Evolutionary conservation across 2,113 vertebrate genomes (phyloP).

Genomic region (Dryoscopus gambensis): DNA sequence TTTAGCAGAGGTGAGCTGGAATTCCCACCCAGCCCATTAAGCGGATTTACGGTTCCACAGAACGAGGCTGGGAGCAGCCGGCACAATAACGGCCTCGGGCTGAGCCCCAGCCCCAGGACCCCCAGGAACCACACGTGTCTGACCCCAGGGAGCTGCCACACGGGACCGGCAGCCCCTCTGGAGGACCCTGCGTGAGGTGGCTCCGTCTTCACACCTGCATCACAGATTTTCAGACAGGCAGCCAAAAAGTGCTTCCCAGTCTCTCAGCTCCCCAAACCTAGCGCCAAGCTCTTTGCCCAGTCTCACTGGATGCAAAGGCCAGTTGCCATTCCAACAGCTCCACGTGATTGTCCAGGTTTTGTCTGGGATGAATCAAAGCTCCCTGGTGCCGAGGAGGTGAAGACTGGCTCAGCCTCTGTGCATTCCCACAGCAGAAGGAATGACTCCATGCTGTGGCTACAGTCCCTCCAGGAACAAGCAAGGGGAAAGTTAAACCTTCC

Average conservation of each 20-base stretch:
- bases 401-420: not conserved
- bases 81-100: not conserved
- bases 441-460: not conserved
- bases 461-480: not conserved
- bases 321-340: not conserved
- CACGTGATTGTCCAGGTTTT: not conserved
- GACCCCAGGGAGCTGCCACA: not conserved
- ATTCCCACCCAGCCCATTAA: constrained; percentile 41
- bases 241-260: not conserved
- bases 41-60: not conserved
- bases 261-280: not conserved
- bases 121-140: not conserved
- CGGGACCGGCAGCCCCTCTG: fast-evolving
- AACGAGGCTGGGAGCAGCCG: not conserved
- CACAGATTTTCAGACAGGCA: not conserved
- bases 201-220: not conserved
- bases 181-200: not conserved
- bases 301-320: not conserved
- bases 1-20: not conserved
- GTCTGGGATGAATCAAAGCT: not conserved
- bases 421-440: not conserved
- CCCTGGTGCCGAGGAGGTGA: not conserved
- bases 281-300: not conserved
- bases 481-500: not conserved
- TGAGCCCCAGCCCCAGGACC: not conserved